A percentile compares a stretch with the other conserved stretches of the same genome.
Conservation (phyloP, 64 coral and sea anemone genomes). For the Orbicella faveolata region DNA sequence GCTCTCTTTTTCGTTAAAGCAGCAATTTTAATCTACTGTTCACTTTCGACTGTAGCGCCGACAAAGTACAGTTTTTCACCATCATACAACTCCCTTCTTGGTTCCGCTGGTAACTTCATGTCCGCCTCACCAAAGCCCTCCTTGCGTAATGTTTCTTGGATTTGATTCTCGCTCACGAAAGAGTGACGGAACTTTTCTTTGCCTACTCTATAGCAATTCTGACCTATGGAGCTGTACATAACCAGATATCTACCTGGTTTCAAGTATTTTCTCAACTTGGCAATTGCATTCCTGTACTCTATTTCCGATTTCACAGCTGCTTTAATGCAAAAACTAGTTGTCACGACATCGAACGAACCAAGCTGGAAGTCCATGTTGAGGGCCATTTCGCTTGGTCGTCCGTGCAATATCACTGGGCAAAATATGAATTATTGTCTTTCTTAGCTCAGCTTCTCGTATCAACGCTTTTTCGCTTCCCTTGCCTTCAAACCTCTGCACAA, state of each 20-base stretch:
- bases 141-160: conserved; percentile 20
- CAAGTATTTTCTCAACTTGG: conserved; percentile 26
- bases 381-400: conserved; percentile 13
- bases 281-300: conserved; percentile 23
- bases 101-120: background rate
- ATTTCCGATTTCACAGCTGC: conserved; percentile 27
- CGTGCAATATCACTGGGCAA: conserved; percentile 13
- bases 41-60: too few species aligned
- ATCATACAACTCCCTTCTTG: too few species aligned
- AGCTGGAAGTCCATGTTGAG: background rate
- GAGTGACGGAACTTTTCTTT: conserved; percentile 43
- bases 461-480: background rate
- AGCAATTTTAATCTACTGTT: too few species aligned
- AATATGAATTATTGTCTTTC: conserved; percentile 2
- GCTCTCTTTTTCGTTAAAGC: too few species aligned
- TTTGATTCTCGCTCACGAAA: background rate
- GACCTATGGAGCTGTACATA: conserved; percentile 36
- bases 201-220: conserved; percentile 53
- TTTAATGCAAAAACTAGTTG: conserved; percentile 46
- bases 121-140: conserved; percentile 16
- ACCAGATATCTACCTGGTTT: conserved; percentile 51
- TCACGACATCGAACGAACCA: conserved; percentile 42
- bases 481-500: conserved; percentile 39
- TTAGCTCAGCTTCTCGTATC: conserved; percentile 5
- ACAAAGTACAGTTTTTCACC: too few species aligned